Percentiles rank a stretch among this genome's conserved stretches.
phyloP scores from a whole-genome alignment of 2,797 vertebrate genomes.

The Clarias laeviceps region DNA sequence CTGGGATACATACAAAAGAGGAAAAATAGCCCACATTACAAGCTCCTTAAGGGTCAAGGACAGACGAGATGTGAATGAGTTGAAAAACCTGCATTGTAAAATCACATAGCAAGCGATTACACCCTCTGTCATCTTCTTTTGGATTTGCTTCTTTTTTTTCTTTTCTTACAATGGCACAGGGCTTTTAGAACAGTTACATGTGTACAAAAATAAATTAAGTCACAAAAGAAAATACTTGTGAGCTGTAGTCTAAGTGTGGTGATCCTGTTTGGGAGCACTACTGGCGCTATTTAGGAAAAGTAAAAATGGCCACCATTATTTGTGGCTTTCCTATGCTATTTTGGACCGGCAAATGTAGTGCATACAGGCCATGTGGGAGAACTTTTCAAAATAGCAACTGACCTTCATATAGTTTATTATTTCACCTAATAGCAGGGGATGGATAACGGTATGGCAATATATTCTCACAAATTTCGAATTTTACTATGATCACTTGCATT shows the following conservation, averaged over 20 bases:
- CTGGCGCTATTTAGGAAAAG: constrained; percentile 38
- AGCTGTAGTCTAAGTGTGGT: constrained; percentile 41
- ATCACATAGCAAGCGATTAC: constrained; percentile 82
- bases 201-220: constrained; percentile 73
- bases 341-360: neutral
- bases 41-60: constrained; percentile 86
- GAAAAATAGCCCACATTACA: constrained; percentile 80
- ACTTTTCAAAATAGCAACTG: constrained; percentile 19
- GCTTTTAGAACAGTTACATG: constrained; percentile 69
- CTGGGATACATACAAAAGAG: constrained; percentile 75
- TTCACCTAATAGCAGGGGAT: constrained; percentile 54
- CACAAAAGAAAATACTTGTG: constrained; percentile 59
- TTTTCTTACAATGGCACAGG: constrained; percentile 59
- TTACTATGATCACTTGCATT: constrained; percentile 34
- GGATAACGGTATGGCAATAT: constrained; percentile 58
- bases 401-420: constrained; percentile 32
- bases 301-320: constrained; percentile 11
- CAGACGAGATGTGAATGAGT: constrained; percentile 76
- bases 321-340: constrained; percentile 2
- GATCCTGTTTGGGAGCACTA: constrained; percentile 46
- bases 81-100: constrained; percentile 79
- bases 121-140: constrained; percentile 79
- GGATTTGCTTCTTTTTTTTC: constrained; percentile 65
- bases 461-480: constrained; percentile 26
- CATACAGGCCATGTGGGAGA: constrained; percentile 4